Base-by-base conservation (phyloP, 2,797 vertebrate species). In the Tenualosa ilisha region DNA sequence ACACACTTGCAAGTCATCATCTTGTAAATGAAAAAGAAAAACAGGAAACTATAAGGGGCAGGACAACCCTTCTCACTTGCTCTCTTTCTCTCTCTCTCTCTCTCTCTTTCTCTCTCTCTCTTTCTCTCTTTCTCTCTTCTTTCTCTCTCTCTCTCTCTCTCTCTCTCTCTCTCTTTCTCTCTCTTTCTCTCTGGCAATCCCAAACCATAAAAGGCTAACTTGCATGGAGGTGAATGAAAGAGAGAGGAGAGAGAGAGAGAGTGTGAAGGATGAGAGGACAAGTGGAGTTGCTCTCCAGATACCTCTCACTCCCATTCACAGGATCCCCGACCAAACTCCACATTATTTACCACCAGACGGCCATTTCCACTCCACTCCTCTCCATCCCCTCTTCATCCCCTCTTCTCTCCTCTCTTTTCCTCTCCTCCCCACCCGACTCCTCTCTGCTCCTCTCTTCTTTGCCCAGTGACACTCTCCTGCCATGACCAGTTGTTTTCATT, bases 231-330 rank as follows among this genome's bases (percentile, higher is more conserved):
- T 22, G 56, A 59, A 59, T 59, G 56, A 59, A n/a, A 59, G 51
- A 54, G 51, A 54, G 51, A 54, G 31, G 63, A 68, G 26, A 31
- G 24, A 31, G 63, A 68, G n/a, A 31, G 63, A 68, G 63, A 26
- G 63, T 65, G 6, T 68, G 63, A 68, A 68, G 8, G 8, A 31
- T 68, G 63, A 3, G 56, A 59, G 1, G 56, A 59, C 56, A n/a
- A 59, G 22, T 82, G 49, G 49, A 82, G 63, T 46, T 46, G 53
- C 54, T 86, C 59, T 24, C 84, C 9, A 68, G 53, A 54, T 50
- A 50, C 82, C 24, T 81, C 31, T 24, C 81, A 17, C 43, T 0
- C 46, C 82, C 54, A 26, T 54, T 63, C 61, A 20, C 54, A 40
- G 81, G 46, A 81, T 59, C 81, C 22, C 53, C 61, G 83, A 26